Evolutionary conservation across 2,113 vertebrate genomes (phyloP), one percentile per base, ranked within the genome.

Genomic region (Cheirogaleus medius): DNA sequence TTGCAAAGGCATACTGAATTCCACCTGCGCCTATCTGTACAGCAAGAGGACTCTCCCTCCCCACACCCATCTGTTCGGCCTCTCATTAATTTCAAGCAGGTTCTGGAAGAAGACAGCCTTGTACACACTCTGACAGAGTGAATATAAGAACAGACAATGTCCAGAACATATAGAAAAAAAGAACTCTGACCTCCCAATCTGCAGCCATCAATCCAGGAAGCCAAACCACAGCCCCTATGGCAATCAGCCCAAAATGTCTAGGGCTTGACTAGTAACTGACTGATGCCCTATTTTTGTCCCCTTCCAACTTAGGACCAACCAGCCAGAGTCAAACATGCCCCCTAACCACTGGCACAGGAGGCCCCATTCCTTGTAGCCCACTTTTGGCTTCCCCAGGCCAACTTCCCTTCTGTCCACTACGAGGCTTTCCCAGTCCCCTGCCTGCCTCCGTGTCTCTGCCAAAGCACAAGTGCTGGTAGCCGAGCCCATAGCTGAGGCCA

Each of bases 321-420:
- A 17, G 14, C 66, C 56, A 90, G 84, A 71, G 56, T 5, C 52
- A 23, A 54, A 12, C 7, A 5, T 23, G 20, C 29, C 42, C n/a
- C 29, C 37, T 39, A 20, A 11, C 34, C 74, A 60, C 21, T 37
- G 1, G 18, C 32, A n/a, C 0, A 27, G 88, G 64, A 44, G 9
- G n/a, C 20, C 58, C 23, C 1, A 5, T 60, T n/a, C 42, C 44
- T 17, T 8, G 15, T 58, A 54, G 18, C 42, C 42, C 0, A 3
- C 6, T 6, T 20, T 32, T n/a, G 60, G 60, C 1, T n/a, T n/a
- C 27, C 27, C 39, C 23, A 1, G 14, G 3, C 42, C 3, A 1
- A n/a, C n/a, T 3, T 42, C 39, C 21, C 17, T 29, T 29, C 37
- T 69, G 58, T 27, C 58, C 44, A 4, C 44, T 18, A 6, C 8